Percentiles rank a stretch among this genome's conserved stretches.
phyloP scores from a whole-genome alignment of 2,113 vertebrate genomes.

The Oreotrochilus melanogaster region DNA sequence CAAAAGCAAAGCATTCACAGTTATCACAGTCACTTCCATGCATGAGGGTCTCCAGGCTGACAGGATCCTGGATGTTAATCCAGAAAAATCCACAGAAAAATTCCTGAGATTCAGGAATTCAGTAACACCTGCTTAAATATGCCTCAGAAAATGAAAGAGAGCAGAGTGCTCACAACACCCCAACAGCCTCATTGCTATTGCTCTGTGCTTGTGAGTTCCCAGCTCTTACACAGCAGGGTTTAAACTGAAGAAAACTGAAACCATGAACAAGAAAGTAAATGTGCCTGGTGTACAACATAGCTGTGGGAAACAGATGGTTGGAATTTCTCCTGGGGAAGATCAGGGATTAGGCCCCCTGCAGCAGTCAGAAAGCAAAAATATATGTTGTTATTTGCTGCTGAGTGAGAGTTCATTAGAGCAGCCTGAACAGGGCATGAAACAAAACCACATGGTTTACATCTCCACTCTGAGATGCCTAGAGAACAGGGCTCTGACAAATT shows the following conservation, averaged over 20 bases:
- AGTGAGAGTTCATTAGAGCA: neutral
- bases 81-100: neutral
- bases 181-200: neutral
- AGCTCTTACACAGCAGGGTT: neutral
- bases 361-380: neutral
- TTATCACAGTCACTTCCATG: neutral
- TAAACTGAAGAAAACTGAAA: neutral
- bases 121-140: neutral
- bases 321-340: neutral
- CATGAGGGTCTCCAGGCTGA: neutral
- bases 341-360: neutral
- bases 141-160: neutral
- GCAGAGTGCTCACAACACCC: neutral
- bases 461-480: neutral
- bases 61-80: neutral
- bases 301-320: neutral
- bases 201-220: neutral
- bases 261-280: neutral
- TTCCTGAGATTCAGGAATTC: neutral
- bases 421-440: neutral
- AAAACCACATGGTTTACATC: neutral
- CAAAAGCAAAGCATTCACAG: neutral
- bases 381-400: neutral
- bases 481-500: neutral
- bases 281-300: neutral